Evolutionary conservation across 2,888 invertebrate species (phyloP), one percentile per base, ranked within the genome.

Genomic region (Mamestra brassicae): DNA sequence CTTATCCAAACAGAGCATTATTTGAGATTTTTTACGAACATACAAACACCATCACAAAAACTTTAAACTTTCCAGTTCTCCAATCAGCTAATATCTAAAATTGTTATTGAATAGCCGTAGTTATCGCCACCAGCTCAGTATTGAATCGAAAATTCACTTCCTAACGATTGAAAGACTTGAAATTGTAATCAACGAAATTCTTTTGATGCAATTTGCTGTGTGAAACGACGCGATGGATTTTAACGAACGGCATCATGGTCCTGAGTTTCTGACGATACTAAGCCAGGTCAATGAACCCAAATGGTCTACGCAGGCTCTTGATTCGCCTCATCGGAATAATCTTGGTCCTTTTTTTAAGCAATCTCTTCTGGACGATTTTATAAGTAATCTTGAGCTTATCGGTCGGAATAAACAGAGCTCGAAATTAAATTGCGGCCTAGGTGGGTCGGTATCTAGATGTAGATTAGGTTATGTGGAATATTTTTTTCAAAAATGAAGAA

Each of bases 161-260:
- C 58, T 75, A 81, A 81, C 76, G 78, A 84, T 76, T 64, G 73
- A 71, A 76, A 75, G 71, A 87, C 68, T 83, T 68, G 70, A 68
- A 76, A 74, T 79, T 74, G 74, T 74, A 81, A 78, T 84, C 83
- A 75, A 71, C 58, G 63, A 72, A 81, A 86, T 87, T 83, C 84
- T 83, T 85, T 83, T 83, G 87, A 85, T 86, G 86, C 83, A 84
- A 84, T 86, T 88, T 84, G 68, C 85, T 75, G 80, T 81, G 83
- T 84, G 87, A 86, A 89, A 63, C 80, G 87, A 84, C 45, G 86
- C 87, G 81, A 81, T 64, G 80, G 81, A 83, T 84, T 88, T 89
- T 88, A 88, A 88, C 85, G 89, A 89, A 85, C 71, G 71, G 65
- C 74, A 67, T 76, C 81, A 85, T 52, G 54, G 73, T 70, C n/a